Conservation (phyloP, 1,140 invertebrate genomes). For the Aphaenogaster floridana region DNA sequence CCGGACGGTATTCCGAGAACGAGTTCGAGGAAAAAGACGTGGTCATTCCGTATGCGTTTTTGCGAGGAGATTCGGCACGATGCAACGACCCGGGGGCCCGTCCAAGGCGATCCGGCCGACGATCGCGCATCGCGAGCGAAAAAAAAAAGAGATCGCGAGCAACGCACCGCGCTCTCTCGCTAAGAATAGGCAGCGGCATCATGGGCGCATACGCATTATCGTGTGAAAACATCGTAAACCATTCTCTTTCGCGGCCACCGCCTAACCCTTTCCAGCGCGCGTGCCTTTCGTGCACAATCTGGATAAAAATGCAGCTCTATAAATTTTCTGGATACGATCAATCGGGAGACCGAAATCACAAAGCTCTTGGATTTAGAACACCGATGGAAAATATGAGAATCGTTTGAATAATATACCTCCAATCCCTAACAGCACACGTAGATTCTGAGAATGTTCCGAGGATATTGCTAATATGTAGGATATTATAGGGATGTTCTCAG, state of each 20-base stretch:
- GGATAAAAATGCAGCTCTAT: neutral
- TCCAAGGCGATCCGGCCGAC: conserved; percentile 43
- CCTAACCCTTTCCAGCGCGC: conserved; percentile 9
- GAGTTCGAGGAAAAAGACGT: conserved; percentile 8
- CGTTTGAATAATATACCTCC: neutral
- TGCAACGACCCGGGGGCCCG: conserved; percentile 19
- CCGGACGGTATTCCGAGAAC: neutral
- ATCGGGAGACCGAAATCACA: neutral
- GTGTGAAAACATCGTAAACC: conserved; percentile 43
- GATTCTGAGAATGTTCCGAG: too few relatives aligned
- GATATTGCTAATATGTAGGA: too few relatives aligned
- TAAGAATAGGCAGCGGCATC: conserved; percentile 48
- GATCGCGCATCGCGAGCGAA: neutral
- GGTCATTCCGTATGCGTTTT: conserved; percentile 1
- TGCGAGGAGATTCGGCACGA: conserved; percentile 33
- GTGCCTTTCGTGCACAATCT: neutral
- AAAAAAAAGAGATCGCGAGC: conserved; percentile 23
- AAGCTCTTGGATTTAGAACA: neutral
- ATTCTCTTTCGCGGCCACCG: conserved; percentile 16
- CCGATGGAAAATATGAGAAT: neutral
- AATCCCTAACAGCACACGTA: too few relatives aligned
- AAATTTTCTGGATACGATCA: conserved; percentile 21
- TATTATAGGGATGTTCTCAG: too few relatives aligned
- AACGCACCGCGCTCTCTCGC: conserved; percentile 18
- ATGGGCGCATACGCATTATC: conserved; percentile 31